Evolutionary conservation across 2,888 invertebrate genomes (phyloP), one percentile per base, ranked within the genome.

Genomic region (Agrochola lota): DNA sequence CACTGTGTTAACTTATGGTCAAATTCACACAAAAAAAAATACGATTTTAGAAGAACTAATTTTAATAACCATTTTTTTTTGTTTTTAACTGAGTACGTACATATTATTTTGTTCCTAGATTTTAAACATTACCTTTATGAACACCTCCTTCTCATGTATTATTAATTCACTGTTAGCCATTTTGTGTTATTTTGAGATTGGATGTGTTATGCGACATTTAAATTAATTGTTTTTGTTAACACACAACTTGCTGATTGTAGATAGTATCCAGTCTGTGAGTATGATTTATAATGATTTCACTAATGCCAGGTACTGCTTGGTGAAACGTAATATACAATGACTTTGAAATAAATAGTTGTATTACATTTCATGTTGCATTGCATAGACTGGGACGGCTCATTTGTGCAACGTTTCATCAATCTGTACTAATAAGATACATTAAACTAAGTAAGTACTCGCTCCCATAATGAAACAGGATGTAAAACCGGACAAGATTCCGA

Each of bases 401-500:
- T 30, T 9, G 4, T 49, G 8, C 20, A 15, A 30, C 49, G 9
- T n/a, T n/a, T n/a, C n/a, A n/a, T n/a, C n/a, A n/a, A n/a, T n/a
- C n/a, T n/a, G n/a, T n/a, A n/a, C n/a, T n/a, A n/a, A n/a, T n/a
- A n/a, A n/a, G 17, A 35, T 35, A 35, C 35, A 59, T 17, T 12
- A 55, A 40, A 43, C 0, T 26, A n/a, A 69, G 4, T 26, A n/a
- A 69, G 4, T 40, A 26, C 17, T 30, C 23, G 52, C 11, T 46
- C 20, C 23, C 12, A n/a, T 30, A 71, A 23, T 49, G 55, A 77
- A 75, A 26, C 87, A 98, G 97, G 99, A 98, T 85, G 97, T 99
- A 12, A 99, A 99, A 95, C 98, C 99, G 0, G 99, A 99, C 87
- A 98, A 98, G 91, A 95, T 99, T 59, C 98, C 98, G 0, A 98